Percentiles rank a stretch among this genome's conserved stretches.
Conservation (phyloP, 2,888 invertebrate genomes). For the Drosophila kanekoi region DNA sequence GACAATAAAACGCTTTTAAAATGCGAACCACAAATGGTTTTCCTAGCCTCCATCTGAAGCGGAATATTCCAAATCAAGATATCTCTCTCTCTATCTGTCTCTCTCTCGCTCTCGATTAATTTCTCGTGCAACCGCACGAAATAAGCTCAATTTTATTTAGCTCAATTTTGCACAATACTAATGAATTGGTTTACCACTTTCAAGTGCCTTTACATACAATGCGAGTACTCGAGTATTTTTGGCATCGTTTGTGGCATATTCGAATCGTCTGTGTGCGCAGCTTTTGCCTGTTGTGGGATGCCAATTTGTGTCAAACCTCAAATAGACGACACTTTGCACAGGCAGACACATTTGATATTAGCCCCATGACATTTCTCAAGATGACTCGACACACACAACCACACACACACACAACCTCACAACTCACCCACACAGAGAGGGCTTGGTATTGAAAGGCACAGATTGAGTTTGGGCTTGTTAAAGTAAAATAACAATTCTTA, state of each 20-base stretch:
- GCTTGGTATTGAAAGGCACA: constrained; percentile 10
- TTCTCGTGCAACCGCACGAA: constrained; percentile 37
- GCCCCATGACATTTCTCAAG: constrained; percentile 74
- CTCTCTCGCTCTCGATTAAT: not conserved
- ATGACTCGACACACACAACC: constrained; percentile 33
- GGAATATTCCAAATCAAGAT: not conserved
- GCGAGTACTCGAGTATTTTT: constrained; percentile 2
- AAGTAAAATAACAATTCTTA: constrained; percentile 77
- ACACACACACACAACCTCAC: constrained; percentile 10
- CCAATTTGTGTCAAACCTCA: constrained; percentile 72
- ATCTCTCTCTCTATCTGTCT: not conserved
- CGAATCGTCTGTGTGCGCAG: constrained; percentile 12
- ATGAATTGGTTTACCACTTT: constrained; percentile 56
- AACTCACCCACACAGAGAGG: not conserved
- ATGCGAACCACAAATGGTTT: constrained; percentile 10
- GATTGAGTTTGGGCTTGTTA: constrained; percentile 75
- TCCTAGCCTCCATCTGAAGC: not conserved
- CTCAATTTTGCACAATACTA: constrained; percentile 31
- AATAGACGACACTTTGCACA: constrained; percentile 50
- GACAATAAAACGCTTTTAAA: not conserved
- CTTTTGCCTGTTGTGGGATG: constrained; percentile 46
- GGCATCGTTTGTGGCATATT: constrained; percentile 8
- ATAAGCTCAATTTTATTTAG: constrained; percentile 46
- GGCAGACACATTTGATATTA: constrained; percentile 61
- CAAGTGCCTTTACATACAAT: constrained; percentile 19